These are phyloP conservation scores for Mactra quadrangularis DNA, from an alignment of 1,140 invertebrate genomes.

Conservation along the genomic window DNA sequence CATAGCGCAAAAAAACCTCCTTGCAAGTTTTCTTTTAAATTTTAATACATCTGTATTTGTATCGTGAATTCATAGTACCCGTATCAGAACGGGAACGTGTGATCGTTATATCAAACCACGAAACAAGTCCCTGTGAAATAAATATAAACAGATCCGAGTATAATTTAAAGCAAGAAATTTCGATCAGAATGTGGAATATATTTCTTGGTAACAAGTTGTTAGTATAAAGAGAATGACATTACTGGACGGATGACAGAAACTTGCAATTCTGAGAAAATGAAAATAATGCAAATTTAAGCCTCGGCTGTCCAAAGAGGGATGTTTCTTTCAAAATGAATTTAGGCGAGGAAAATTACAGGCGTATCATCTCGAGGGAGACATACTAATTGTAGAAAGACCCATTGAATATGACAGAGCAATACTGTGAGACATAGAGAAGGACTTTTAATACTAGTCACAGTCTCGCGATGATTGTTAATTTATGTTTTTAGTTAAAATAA, in stretches of 20 bases:
- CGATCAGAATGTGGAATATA: constrained; percentile 45
- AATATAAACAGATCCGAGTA: constrained; percentile 28
- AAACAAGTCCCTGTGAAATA: constrained; percentile 16
- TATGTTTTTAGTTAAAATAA: too few species aligned
- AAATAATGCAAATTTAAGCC: constrained; percentile 62
- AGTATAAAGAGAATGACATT: constrained; percentile 56
- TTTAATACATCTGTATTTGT: too few species aligned
- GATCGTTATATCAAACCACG: too few species aligned
- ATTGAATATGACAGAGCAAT: constrained; percentile 12
- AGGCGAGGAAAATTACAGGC: constrained; percentile 42
- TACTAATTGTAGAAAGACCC: constrained; percentile 8
- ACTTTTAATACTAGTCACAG: too few species aligned
- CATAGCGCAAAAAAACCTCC: too few species aligned
- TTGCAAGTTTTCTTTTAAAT: too few species aligned
- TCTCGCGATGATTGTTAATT: too few species aligned
- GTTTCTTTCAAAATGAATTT: constrained; percentile 52
- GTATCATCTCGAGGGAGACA: not conserved
- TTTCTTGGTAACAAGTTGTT: constrained; percentile 55
- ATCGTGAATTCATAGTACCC: too few species aligned
- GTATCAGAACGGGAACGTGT: too few species aligned
- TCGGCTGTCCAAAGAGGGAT: constrained; percentile 24
- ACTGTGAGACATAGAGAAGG: too few species aligned
- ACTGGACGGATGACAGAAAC: constrained; percentile 47
- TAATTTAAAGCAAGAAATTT: constrained; percentile 44
- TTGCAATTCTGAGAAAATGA: constrained; percentile 60